phyloP scores from a whole-genome alignment of 2,888 invertebrate species.

The Sarcophaga carnaria region DNA sequence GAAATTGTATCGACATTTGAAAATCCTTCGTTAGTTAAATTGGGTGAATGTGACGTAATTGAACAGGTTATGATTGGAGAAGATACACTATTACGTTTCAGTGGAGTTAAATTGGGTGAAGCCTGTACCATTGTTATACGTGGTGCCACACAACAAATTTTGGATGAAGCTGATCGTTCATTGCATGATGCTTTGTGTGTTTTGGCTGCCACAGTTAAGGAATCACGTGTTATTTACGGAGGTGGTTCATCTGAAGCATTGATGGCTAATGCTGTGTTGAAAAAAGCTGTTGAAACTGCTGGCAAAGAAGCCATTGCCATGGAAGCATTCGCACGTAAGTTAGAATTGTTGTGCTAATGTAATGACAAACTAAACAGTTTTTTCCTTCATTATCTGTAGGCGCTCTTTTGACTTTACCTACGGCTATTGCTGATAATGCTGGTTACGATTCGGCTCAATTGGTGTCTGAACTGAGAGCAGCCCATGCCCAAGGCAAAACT shows the following conservation, averaged over 20 bases:
- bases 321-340: conserved; percentile 92
- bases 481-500: conserved; percentile 92
- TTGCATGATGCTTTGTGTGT: conserved; percentile 99
- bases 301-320: conserved; percentile 99
- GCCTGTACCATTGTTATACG: conserved; percentile 98
- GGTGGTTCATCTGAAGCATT: conserved; percentile 98
- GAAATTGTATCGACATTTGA: conserved; percentile 99
- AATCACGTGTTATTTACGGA: conserved; percentile 94
- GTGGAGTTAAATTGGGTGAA: conserved; percentile 96
- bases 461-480: conserved; percentile 94
- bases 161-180: conserved; percentile 99
- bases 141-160: conserved; percentile 98
- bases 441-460: conserved; percentile 98
- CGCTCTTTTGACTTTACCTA: conserved; percentile 94
- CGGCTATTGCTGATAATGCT: conserved; percentile 98
- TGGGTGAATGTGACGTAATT: conserved; percentile 96
- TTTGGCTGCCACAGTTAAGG: conserved; percentile 95
- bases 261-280: conserved; percentile 96
- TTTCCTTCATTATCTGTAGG: conserved; percentile 72
- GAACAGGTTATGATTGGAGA: conserved; percentile 98
- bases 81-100: conserved; percentile 96
- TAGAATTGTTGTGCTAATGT: neutral
- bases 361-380: neutral
- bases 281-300: conserved; percentile 92
- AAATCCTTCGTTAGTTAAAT: conserved; percentile 93